A percentile compares a stretch with the other conserved stretches of the same genome.
Evolutionary conservation across 2,888 invertebrate genomes (phyloP).

Genomic region (Theodoxus fluviatilis): DNA sequence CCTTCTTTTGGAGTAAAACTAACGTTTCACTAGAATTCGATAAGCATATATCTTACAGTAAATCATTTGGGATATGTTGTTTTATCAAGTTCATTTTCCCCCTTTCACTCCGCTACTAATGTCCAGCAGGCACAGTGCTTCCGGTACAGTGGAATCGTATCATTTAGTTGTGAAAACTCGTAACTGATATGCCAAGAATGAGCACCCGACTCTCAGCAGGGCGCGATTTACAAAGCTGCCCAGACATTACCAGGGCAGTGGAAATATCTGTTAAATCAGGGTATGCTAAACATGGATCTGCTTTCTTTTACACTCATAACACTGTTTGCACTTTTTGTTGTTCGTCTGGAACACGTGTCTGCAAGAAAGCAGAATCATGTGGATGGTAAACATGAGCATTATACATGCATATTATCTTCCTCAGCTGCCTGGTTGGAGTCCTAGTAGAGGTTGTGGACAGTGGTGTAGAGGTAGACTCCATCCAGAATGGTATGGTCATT

Average conservation of each 20-base stretch:
- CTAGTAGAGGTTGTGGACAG: too few species aligned
- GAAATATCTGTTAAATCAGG: constrained; percentile 58
- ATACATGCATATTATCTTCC: too few species aligned
- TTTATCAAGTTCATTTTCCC: not conserved
- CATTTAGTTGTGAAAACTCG: not conserved
- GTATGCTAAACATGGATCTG: too few species aligned
- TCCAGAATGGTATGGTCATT: not conserved
- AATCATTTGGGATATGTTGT: not conserved
- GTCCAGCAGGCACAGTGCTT: too few species aligned
- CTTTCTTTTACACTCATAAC: too few species aligned
- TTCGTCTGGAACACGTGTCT: too few species aligned
- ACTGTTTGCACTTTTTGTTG: too few species aligned
- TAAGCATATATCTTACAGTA: not conserved
- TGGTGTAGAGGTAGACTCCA: too few species aligned
- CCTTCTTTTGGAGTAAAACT: not conserved
- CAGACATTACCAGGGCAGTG: constrained; percentile 56
- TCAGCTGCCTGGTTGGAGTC: too few species aligned
- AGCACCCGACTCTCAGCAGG: constrained; percentile 59
- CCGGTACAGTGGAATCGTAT: not conserved
- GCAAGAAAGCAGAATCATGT: too few species aligned
- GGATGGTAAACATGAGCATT: too few species aligned
- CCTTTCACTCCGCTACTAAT: not conserved
- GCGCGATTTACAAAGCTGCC: constrained; percentile 56
- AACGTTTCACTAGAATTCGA: not conserved
- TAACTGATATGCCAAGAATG: constrained; percentile 27